Conservation (phyloP, 1,140 invertebrate species). For the Drosophila tropicalis region DNA sequence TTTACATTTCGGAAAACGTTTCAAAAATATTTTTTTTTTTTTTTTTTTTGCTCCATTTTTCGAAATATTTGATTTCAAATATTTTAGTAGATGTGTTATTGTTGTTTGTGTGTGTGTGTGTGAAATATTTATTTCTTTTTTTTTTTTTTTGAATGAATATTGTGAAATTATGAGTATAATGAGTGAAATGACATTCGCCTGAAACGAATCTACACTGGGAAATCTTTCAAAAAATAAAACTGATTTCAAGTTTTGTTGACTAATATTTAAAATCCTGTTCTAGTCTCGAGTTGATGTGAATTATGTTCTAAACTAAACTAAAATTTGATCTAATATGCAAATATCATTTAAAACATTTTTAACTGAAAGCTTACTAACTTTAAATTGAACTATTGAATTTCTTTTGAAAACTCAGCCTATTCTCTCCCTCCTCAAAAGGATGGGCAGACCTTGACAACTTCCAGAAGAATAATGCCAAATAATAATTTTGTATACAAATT, state of each 20-base stretch:
- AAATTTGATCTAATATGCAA: too few relatives aligned
- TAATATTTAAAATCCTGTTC: background rate
- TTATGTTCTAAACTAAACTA: too few relatives aligned
- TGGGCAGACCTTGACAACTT: background rate
- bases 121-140: background rate
- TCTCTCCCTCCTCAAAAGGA: background rate
- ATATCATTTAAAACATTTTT: too few relatives aligned
- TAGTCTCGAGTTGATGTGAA: too few relatives aligned
- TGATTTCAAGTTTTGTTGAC: too few relatives aligned
- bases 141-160: background rate
- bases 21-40: slow-evolving; percentile 20
- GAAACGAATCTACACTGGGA: too few relatives aligned
- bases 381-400: too few relatives aligned
- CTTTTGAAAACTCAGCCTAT: too few relatives aligned
- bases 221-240: background rate
- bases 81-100: background rate
- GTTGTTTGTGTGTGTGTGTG: slow-evolving; percentile 4
- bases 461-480: background rate
- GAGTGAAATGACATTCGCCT: too few relatives aligned
- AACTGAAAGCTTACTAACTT: too few relatives aligned
- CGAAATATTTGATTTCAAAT: slow-evolving; percentile 28
- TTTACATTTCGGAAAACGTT: slow-evolving; percentile 38
- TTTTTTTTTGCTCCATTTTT: slow-evolving; percentile 23
- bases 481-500: background rate
- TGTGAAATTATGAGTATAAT: background rate